Percentiles rank a stretch among this genome's conserved stretches.
These are phyloP conservation scores for Phanerotoma sp. DNA, from an alignment of 2,888 invertebrate genomes.

Conservation along the genomic window DNA sequence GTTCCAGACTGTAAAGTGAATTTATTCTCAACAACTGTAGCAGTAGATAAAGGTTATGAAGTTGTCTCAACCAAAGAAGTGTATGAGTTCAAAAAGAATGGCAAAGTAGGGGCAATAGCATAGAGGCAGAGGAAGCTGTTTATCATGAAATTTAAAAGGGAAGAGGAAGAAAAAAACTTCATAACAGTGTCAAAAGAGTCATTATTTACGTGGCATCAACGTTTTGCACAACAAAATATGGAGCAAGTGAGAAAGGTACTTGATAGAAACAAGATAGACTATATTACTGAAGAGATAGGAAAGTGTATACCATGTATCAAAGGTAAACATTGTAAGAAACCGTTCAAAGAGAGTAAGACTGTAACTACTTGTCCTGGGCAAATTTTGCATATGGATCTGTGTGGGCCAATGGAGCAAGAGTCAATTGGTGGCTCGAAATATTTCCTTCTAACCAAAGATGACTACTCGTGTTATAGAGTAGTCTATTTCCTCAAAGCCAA, in stretches of 20 bases:
- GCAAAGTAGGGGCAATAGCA: not conserved
- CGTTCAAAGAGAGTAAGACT: not conserved
- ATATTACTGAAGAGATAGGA: not conserved
- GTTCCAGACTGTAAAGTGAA: not conserved
- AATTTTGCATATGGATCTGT: not conserved
- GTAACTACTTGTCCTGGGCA: not conserved
- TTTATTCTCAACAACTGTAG: not conserved
- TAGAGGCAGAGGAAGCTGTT: not conserved
- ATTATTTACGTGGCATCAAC: not conserved
- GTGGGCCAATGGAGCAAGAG: not conserved
- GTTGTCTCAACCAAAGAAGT: not conserved
- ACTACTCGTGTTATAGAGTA: not conserved
- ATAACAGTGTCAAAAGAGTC: not conserved
- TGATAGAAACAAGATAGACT: not conserved
- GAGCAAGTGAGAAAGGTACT: not conserved
- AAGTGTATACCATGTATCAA: not conserved
- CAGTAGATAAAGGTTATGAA: not conserved
- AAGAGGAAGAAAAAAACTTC: not conserved
- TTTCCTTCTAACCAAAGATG: not conserved
- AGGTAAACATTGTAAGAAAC: not conserved
- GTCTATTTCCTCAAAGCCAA: not conserved
- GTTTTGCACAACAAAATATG: not conserved
- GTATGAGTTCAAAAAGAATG: not conserved
- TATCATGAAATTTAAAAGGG: not conserved
- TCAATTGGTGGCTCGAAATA: constrained; percentile 1